A percentile compares a stretch with the other conserved stretches of the same genome.
These are phyloP conservation scores for Latrodectus elegans DNA, from an alignment of 2,888 invertebrate genomes.

Conservation along the genomic window DNA sequence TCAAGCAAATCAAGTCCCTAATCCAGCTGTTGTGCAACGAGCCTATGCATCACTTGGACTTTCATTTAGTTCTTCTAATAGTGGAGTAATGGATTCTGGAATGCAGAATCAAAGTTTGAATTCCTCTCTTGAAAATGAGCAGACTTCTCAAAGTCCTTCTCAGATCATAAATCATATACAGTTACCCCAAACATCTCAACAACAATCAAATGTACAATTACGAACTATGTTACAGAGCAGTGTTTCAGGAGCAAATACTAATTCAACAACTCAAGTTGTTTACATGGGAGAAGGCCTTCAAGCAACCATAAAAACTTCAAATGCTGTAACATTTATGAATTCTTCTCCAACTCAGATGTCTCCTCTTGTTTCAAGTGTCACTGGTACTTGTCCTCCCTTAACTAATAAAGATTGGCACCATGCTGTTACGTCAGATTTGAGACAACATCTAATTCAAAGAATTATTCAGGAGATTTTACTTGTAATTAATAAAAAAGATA, in stretches of 20 bases:
- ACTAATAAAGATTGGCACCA: slow-evolving; percentile 94
- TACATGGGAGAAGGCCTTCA: slow-evolving; percentile 31
- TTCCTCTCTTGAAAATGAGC: slow-evolving; percentile 23
- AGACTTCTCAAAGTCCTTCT: slow-evolving; percentile 41
- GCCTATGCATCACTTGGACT: slow-evolving; percentile 89
- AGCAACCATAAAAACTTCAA: slow-evolving; percentile 27
- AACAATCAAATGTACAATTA: slow-evolving; percentile 68
- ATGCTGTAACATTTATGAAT: slow-evolving; percentile 10
- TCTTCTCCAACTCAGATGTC: slow-evolving; percentile 24
- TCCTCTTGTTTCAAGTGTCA: slow-evolving; percentile 4
- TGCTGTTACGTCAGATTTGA: slow-evolving; percentile 95
- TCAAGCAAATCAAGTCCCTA: slow-evolving; percentile 70
- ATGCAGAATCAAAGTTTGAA: neutral
- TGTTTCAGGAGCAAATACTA: slow-evolving; percentile 16
- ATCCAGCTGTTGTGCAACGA: slow-evolving; percentile 80
- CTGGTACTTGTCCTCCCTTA: slow-evolving; percentile 4
- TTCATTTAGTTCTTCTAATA: slow-evolving; percentile 73
- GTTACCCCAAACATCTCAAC: slow-evolving; percentile 40
- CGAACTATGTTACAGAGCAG: slow-evolving; percentile 47
- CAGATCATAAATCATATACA: slow-evolving; percentile 50
- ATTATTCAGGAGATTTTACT: slow-evolving; percentile 99
- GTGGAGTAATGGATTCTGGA: slow-evolving; percentile 4
- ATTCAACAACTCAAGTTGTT: slow-evolving; percentile 20
- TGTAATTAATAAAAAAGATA: slow-evolving; percentile 85
- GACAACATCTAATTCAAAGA: slow-evolving; percentile 99